Evolutionary conservation across 1,140 invertebrate genomes (phyloP).

Genomic region (Globodera ellingtonae): DNA sequence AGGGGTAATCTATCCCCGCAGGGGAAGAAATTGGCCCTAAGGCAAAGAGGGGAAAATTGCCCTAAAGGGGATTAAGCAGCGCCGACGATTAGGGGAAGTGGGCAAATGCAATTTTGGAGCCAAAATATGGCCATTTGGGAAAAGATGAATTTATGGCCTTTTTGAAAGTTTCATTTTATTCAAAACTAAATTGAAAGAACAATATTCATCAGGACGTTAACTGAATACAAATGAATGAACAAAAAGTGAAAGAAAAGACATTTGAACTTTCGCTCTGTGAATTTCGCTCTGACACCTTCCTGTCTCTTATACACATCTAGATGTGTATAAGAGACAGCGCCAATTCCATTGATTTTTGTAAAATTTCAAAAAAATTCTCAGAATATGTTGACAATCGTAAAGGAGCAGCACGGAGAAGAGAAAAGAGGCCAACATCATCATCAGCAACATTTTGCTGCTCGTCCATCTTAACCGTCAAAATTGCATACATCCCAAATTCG

Average conservation of each 20-base stretch:
- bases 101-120: neutral
- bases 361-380: slow-evolving; percentile 8
- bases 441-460: neutral
- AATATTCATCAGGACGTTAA: neutral
- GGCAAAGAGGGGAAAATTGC: neutral
- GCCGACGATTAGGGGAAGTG: neutral
- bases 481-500: neutral
- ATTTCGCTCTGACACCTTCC: too few relatives aligned
- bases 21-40: neutral
- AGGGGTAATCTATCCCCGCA: neutral
- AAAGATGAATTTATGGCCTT: too few relatives aligned
- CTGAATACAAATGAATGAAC: neutral
- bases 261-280: neutral
- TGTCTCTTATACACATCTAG: too few relatives aligned
- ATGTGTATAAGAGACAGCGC: too few relatives aligned
- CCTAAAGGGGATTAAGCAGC: neutral
- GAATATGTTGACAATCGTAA: neutral
- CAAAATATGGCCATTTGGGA: neutral
- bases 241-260: neutral
- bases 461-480: neutral
- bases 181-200: neutral
- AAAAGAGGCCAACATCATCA: neutral
- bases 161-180: neutral
- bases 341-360: neutral
- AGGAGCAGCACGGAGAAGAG: neutral